Evolutionary conservation across 2,888 invertebrate species (phyloP).

Genomic region (Polyommatus icarus): DNA sequence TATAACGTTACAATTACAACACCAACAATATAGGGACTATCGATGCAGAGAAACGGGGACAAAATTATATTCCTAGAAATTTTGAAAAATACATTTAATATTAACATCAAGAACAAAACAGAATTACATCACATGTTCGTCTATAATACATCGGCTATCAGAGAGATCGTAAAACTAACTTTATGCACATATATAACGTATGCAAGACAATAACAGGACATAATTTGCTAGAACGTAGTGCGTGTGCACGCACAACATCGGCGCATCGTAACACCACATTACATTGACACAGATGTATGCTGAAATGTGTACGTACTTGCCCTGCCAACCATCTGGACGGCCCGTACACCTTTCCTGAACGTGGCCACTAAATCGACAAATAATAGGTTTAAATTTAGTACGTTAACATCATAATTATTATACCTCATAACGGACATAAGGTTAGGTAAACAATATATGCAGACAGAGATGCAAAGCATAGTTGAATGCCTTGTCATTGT

Average conservation of each 20-base stretch:
- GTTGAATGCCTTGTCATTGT: constrained; percentile 36
- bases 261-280: constrained; percentile 69
- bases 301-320: constrained; percentile 93
- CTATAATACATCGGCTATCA: constrained; percentile 72
- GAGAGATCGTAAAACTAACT: constrained; percentile 78
- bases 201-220: constrained; percentile 77
- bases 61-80: constrained; percentile 68
- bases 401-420: constrained; percentile 43
- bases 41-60: constrained; percentile 72
- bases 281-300: constrained; percentile 69
- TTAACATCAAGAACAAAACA: constrained; percentile 76
- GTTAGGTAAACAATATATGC: constrained; percentile 59
- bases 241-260: constrained; percentile 50
- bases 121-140: constrained; percentile 72
- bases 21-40: constrained; percentile 76
- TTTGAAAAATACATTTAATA: constrained; percentile 50
- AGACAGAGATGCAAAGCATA: constrained; percentile 70
- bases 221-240: constrained; percentile 67
- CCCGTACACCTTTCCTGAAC: constrained; percentile 99
- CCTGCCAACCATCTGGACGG: constrained; percentile 98
- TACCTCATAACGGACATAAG: constrained; percentile 40
- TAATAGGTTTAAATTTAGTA: constrained; percentile 61
- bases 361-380: constrained; percentile 94
- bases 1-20: constrained; percentile 75
- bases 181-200: constrained; percentile 77